These are phyloP conservation scores for Dryobota labecula DNA, from an alignment of 2,888 invertebrate species.

Conservation along the genomic window DNA sequence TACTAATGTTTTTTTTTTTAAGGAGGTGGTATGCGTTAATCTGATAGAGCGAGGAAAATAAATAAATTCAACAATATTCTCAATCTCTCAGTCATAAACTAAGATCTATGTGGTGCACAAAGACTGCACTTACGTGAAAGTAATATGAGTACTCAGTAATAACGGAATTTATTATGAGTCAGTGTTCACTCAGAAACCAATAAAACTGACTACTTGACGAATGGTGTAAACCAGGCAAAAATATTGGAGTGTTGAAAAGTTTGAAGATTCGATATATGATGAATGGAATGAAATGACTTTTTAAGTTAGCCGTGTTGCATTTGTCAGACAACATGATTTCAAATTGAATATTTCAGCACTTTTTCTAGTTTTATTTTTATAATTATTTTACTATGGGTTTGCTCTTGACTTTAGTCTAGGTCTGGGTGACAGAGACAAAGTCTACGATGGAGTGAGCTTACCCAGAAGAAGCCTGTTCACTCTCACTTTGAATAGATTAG, in stretches of 20 bases:
- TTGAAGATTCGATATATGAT: not conserved
- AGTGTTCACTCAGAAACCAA: constrained; percentile 27
- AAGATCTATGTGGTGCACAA: constrained; percentile 35
- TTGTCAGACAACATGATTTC: not conserved
- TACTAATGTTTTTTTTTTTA: no score
- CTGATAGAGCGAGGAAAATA: not conserved
- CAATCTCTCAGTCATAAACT: constrained; percentile 31
- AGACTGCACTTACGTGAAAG: constrained; percentile 41
- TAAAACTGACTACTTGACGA: constrained; percentile 21
- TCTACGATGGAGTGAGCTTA: no score
- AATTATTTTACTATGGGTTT: no score
- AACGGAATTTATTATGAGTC: constrained; percentile 53
- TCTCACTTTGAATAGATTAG: no score
- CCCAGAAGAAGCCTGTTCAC: no score
- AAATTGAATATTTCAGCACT: constrained; percentile 5
- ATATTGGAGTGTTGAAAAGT: constrained; percentile 18
- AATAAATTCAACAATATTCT: constrained; percentile 16
- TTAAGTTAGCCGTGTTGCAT: not conserved
- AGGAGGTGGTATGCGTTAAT: no score
- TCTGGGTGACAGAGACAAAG: no score
- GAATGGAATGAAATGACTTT: constrained; percentile 2
- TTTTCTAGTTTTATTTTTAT: no score
- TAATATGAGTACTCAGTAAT: constrained; percentile 29
- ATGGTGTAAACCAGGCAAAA: constrained; percentile 2
- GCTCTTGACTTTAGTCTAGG: no score